A percentile compares a stretch with the other conserved stretches of the same genome.
phyloP scores from a whole-genome alignment of 2,888 invertebrate species.

The Dryocosmus kuriphilus region DNA sequence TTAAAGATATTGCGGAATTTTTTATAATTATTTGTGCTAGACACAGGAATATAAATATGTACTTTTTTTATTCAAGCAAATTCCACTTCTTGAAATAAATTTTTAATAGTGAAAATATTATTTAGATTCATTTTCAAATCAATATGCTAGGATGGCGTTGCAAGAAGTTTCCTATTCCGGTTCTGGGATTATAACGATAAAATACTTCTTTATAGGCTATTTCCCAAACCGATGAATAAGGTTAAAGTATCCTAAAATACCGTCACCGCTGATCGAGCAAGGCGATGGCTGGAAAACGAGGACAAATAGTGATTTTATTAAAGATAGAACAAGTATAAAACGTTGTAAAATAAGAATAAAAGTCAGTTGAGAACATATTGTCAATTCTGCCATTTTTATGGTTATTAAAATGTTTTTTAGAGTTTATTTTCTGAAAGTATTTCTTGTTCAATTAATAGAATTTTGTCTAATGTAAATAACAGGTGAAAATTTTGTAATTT shows the following conservation, averaged over 20 bases:
- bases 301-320: conserved; percentile 28
- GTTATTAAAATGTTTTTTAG: neutral
- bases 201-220: conserved; percentile 30
- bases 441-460: neutral
- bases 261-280: conserved; percentile 28
- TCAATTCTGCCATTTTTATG: neutral
- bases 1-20: neutral
- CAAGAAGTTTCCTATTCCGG: conserved; percentile 37
- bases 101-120: neutral
- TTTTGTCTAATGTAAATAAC: too few relatives aligned
- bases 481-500: too few relatives aligned
- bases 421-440: neutral
- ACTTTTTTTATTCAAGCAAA: neutral
- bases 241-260: conserved; percentile 48
- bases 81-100: neutral
- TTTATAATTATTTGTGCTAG: neutral
- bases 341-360: neutral
- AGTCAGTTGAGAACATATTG: neutral
- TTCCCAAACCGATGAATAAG: conserved; percentile 47
- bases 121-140: conserved; percentile 18
- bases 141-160: neutral
- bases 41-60: neutral
- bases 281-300: neutral
- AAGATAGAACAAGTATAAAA: neutral
- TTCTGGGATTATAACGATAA: conserved; percentile 1